Percentiles rank a stretch among this genome's conserved stretches.
These are phyloP conservation scores for Ahaetulla prasina DNA, from an alignment of 2,113 vertebrate species.

Conservation along the genomic window DNA sequence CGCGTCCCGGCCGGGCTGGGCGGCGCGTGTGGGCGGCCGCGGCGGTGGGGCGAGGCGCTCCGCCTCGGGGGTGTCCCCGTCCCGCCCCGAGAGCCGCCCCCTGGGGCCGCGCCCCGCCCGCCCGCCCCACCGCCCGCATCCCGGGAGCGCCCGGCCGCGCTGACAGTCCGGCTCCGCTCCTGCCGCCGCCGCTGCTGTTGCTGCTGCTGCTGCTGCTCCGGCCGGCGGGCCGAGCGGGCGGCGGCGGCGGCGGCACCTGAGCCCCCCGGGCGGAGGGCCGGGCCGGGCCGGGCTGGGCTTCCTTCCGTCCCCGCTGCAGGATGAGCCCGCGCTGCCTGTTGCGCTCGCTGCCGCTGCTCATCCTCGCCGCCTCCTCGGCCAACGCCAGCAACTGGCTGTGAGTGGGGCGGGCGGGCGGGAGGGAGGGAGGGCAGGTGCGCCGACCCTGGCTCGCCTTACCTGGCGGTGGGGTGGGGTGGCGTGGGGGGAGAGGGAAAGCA, in stretches of 20 bases:
- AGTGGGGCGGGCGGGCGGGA: constrained; percentile 66
- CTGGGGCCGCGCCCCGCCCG: constrained; percentile 43
- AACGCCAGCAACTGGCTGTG: constrained; percentile 98
- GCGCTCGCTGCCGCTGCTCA: constrained; percentile 91
- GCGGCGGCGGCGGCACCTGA: constrained; percentile 31
- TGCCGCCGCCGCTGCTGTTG: constrained; percentile 53
- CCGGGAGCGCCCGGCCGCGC: constrained; percentile 63
- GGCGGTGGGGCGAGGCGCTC: constrained; percentile 15
- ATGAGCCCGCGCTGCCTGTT: constrained; percentile 87
- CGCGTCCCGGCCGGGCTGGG: not conserved
- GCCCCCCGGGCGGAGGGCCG: constrained; percentile 36
- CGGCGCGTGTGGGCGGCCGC: not conserved
- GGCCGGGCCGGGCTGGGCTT: constrained; percentile 34
- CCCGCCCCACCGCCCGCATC: constrained; percentile 54
- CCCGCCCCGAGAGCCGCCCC: constrained; percentile 63
- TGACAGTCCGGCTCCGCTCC: constrained; percentile 69
- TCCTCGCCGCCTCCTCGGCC: constrained; percentile 90
- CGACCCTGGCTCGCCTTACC: not conserved
- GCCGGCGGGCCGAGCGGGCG: not conserved
- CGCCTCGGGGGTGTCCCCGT: constrained; percentile 64
- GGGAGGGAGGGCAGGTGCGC: not conserved
- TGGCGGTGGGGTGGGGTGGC: not conserved
- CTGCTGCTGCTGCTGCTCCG: constrained; percentile 9
- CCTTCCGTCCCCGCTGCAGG: constrained; percentile 51
- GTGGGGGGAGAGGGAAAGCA: too few species aligned